These are phyloP conservation scores for Pseudochirops cupreus DNA, from an alignment of 2,797 vertebrate genomes.

Conservation along the genomic window DNA sequence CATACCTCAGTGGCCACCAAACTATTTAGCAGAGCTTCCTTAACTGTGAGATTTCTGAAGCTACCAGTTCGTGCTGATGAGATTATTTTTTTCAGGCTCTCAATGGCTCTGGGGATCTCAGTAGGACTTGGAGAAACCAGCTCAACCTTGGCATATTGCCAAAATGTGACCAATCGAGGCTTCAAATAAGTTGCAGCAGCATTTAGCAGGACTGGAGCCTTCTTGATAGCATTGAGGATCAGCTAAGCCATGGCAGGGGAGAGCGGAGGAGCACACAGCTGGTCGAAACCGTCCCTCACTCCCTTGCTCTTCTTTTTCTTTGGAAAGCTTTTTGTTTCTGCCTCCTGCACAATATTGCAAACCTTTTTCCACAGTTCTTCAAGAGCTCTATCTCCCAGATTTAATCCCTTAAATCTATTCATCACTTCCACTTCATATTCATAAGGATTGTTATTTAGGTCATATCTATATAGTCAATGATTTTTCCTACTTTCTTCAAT, in stretches of 20 bases:
- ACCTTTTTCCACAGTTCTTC: too few relatives aligned
- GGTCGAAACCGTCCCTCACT: not conserved
- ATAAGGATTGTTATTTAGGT: too few relatives aligned
- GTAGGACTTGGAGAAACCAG: slow-evolving; percentile 93
- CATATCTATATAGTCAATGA: too few relatives aligned
- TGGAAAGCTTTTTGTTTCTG: too few relatives aligned
- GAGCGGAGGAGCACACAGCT: too few relatives aligned
- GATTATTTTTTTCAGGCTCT: slow-evolving; percentile 87
- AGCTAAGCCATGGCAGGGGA: slow-evolving; percentile 89
- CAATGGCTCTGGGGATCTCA: slow-evolving; percentile 95
- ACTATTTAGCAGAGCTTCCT: slow-evolving; percentile 94
- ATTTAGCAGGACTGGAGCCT: slow-evolving; percentile 88
- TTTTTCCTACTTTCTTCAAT: too few relatives aligned
- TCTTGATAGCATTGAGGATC: slow-evolving; percentile 82
- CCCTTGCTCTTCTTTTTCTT: too few relatives aligned
- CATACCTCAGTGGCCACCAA: slow-evolving; percentile 95
- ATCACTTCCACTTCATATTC: too few relatives aligned
- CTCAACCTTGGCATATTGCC: slow-evolving; percentile 95
- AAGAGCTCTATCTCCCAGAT: too few relatives aligned
- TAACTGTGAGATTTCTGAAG: slow-evolving; percentile 92
- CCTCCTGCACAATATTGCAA: too few relatives aligned
- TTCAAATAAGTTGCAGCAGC: slow-evolving; percentile 93
- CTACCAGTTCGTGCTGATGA: slow-evolving; percentile 90
- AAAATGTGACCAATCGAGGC: slow-evolving; percentile 94
- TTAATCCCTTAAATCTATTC: too few relatives aligned